Evolutionary conservation across 2,113 vertebrate genomes (phyloP).

Genomic region (Lutjanus erythropterus): DNA sequence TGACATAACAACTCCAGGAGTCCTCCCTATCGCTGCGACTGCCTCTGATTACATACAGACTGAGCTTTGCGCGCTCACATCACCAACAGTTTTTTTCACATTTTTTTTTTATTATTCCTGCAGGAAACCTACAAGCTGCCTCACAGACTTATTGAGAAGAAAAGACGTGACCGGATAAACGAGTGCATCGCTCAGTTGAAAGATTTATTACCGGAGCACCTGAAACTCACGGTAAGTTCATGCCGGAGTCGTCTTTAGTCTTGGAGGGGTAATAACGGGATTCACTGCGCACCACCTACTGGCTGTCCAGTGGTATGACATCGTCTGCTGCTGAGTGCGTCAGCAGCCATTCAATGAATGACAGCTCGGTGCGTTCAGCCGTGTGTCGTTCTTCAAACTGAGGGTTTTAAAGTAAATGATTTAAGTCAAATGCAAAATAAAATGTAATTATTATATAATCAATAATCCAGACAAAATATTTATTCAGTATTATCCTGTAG

Average conservation of each 20-base stretch:
- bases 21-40: constrained; percentile 41
- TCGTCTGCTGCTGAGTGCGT: constrained; percentile 37
- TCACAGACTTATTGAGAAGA: constrained; percentile 98
- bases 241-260: too few species aligned
- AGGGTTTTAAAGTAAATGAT: background rate
- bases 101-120: constrained; percentile 37
- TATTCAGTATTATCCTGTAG: too few species aligned
- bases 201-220: constrained; percentile 97
- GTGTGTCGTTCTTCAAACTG: background rate
- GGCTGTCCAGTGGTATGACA: constrained; percentile 51
- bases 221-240: constrained; percentile 96
- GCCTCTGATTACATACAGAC: constrained; percentile 31
- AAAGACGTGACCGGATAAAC: constrained; percentile 96
- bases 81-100: constrained; percentile 1
- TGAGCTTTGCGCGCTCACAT: background rate
- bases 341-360: constrained; percentile 47
- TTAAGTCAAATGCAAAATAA: background rate
- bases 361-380: too few species aligned
- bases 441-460: background rate
- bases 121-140: constrained; percentile 99
- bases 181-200: constrained; percentile 99
- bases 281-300: constrained; percentile 55
- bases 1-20: constrained; percentile 80
- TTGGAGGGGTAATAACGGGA: constrained; percentile 31
- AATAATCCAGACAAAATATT: background rate